Base-by-base conservation (phyloP, 2,113 vertebrate genomes). In the Calyptomena viridis region DNA sequence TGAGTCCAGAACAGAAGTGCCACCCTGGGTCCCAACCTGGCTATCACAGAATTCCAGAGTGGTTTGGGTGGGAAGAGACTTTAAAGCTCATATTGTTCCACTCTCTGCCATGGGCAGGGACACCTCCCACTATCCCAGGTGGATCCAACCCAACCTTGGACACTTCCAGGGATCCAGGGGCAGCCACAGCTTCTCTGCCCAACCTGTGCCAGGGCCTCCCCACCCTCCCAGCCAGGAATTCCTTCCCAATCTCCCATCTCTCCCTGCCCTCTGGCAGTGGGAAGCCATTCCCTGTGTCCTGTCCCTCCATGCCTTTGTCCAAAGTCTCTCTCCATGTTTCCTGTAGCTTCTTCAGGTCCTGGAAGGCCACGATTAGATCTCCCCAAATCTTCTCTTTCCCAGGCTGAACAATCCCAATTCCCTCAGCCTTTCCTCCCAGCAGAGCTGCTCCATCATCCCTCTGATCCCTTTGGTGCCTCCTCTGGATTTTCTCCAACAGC, bases 251-350 rank as follows among this genome's bases (percentile, higher is more conserved):
- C 2, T 89, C 27, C 86, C 68, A 73, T 9, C 42, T 0, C 53
- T 0, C 1, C 2, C 46, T 37, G 1, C 25, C 33, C 33, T 5
- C 17, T 44, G 5, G 1, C 53, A 77, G 0, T 14, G 5, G 0
- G 1, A 4, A 71, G 33, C 50, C 52, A 74, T 67, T 74, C 76
- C 68, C 68, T 28, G 9, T 11, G 59, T 74, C 15, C 52, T 67
- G 46, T 24, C 46, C 19, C 44, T 66, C 76, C 68, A 37, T 4
- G 15, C 1, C 47, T 42, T 27, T 37, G 35, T 80, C 44, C 59
- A 21, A 1, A 37, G 12, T 13, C 50, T 35, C 27, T 28, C 44
- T 1, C 5, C 76, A 88, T 25, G 58, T 44, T 68, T 74, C 52
- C 37, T 67, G 33, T 18, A 50, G 33, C 52, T 8, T n/a, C 52